A percentile compares a stretch with the other conserved stretches of the same genome.
Evolutionary conservation across 2,888 invertebrate genomes (phyloP).

Genomic region (Phyllotreta striolata): DNA sequence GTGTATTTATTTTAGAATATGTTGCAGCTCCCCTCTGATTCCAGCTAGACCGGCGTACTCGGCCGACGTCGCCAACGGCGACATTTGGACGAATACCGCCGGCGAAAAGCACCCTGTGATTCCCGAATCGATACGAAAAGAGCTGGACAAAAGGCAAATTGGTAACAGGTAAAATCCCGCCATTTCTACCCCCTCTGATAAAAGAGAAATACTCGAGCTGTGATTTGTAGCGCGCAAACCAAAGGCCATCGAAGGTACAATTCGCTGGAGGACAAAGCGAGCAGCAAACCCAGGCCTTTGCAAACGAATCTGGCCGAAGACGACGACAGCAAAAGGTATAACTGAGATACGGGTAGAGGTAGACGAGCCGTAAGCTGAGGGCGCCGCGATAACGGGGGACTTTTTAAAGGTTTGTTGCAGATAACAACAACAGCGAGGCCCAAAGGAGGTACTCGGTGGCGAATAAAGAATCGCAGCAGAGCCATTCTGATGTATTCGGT

Average conservation of each 20-base stretch:
- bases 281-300: conserved; percentile 46
- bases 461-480: conserved; percentile 30
- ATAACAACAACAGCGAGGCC: conserved; percentile 23
- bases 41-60: conserved; percentile 79
- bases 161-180: conserved; percentile 63
- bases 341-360: background rate
- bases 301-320: conserved; percentile 52
- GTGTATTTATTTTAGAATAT: conserved; percentile 68
- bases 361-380: too few relatives aligned
- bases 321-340: conserved; percentile 28
- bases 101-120: conserved; percentile 62
- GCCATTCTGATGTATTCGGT: conserved; percentile 55
- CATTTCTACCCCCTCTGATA: conserved; percentile 7
- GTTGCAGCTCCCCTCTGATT: conserved; percentile 83
- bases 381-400: background rate
- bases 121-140: conserved; percentile 72
- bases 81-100: conserved; percentile 79
- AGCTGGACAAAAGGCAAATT: conserved; percentile 69
- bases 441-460: conserved; percentile 42
- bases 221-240: conserved; percentile 34
- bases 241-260: conserved; percentile 51
- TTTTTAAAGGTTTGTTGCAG: conserved; percentile 21
- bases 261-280: conserved; percentile 54
- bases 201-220: background rate
- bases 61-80: conserved; percentile 61